phyloP scores from a whole-genome alignment of 2,888 invertebrate genomes.

The Cataglyphis cursor region DNA sequence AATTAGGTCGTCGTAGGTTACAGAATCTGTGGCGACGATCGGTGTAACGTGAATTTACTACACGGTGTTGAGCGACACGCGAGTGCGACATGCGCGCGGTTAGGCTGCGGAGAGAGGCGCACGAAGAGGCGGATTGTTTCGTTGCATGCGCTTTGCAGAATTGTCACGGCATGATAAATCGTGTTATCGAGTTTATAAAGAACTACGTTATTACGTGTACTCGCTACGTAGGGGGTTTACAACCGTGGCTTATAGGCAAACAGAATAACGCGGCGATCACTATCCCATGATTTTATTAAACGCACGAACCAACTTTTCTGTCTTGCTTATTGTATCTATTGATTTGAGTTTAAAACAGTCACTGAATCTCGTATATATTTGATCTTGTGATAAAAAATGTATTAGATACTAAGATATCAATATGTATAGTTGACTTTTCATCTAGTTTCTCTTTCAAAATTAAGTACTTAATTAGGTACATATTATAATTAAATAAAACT shows the following conservation, averaged over 20 bases:
- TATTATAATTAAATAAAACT: background rate
- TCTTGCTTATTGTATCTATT: background rate
- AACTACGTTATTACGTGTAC: conserved; percentile 39
- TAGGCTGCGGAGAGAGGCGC: conserved; percentile 36
- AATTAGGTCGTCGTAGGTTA: conserved; percentile 76
- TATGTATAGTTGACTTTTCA: background rate
- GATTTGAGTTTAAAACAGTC: background rate
- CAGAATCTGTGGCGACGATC: conserved; percentile 75
- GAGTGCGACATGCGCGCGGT: conserved; percentile 47
- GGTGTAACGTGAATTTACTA: conserved; percentile 66
- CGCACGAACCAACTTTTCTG: conserved; percentile 13
- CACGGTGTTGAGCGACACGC: conserved; percentile 50
- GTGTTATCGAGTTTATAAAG: conserved; percentile 48
- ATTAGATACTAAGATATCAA: background rate
- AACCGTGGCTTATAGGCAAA: conserved; percentile 33
- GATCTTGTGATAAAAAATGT: background rate
- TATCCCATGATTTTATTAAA: conserved; percentile 14
- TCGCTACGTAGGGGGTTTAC: background rate
- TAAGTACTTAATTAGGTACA: background rate
- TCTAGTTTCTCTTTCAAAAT: background rate
- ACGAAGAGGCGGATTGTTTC: conserved; percentile 42
- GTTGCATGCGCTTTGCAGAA: conserved; percentile 44
- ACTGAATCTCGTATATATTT: too few relatives aligned
- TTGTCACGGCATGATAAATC: conserved; percentile 48
- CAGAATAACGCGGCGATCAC: conserved; percentile 21